Evolutionary conservation across 2,113 vertebrate genomes (phyloP), one percentile per base, ranked within the genome.

Genomic region (Stictonetta naevosa): DNA sequence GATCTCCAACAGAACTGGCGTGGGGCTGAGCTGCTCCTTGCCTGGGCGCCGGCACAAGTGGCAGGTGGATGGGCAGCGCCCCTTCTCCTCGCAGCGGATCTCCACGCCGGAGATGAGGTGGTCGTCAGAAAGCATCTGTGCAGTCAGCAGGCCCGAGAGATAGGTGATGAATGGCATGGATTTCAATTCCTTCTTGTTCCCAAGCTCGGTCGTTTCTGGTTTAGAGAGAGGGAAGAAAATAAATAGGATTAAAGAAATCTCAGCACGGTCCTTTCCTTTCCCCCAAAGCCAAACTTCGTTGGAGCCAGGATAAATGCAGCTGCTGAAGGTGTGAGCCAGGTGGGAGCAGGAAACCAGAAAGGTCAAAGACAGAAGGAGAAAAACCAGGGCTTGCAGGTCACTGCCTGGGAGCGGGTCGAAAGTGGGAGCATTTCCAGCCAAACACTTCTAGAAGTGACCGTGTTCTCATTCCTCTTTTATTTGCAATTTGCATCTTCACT

Each of bases 131-230:
- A 99, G 96, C 98, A 99, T 99, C 97, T 99, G 99, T 21, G 98
- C 99, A 4, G 99, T 99, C 97, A 99, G 98, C 91, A 99, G 97
- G 10, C 99, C 99, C 0, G 98, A 99, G 96, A 99, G 98, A 96
- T 99, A 99, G 83, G 98, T 99, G 98, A 99, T 99, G 98, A 99
- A 99, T 33, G 99, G 99, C 96, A 99, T 98, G 53, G 99, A 99
- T 93, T 99, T 99, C 93, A 99, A 97, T 72, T 99, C 99, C 90
- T 99, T 98, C 91, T 99, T 99, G 97, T 99, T 99, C 11, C 98
- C 99, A 71, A 99, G 98, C 85, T 99, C 99, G 0, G 99, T 99
- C 40, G 98, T 99, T 97, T 99, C 99, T 99, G 97, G 72, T 93
- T 90, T 73, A 92, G 38, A 34, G 73, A 92, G 44, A 90, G 11